Conservation (phyloP, 2,113 vertebrate genomes). For the Neogale vison region DNA sequence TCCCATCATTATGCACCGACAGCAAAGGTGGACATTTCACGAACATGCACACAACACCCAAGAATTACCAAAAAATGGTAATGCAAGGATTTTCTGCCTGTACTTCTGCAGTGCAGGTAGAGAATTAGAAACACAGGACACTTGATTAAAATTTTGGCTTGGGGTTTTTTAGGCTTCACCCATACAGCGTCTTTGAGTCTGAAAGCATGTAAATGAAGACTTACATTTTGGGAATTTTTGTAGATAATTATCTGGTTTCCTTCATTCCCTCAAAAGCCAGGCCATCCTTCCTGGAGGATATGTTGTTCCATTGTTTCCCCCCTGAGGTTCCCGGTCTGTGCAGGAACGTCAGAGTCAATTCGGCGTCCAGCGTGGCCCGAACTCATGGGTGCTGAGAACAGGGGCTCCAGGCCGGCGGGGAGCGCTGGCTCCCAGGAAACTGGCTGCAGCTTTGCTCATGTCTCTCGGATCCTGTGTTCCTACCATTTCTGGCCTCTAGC, state of each 20-base stretch:
- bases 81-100: not conserved
- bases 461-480: not conserved
- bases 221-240: not conserved
- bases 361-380: accelerated
- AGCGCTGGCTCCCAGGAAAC: not conserved
- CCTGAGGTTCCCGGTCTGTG: not conserved
- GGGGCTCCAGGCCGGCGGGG: not conserved
- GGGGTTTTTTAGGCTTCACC: not conserved
- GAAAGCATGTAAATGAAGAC: not conserved
- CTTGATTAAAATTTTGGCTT: not conserved
- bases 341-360: not conserved
- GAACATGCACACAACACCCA: not conserved
- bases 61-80: not conserved
- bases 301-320: not conserved
- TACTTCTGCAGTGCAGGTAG: not conserved
- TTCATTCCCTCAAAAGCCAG: not conserved
- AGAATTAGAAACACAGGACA: not conserved
- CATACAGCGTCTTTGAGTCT: not conserved
- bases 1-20: not conserved
- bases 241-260: not conserved
- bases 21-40: not conserved
- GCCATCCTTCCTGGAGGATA: not conserved
- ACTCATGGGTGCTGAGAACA: not conserved
- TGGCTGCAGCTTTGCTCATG: accelerated
- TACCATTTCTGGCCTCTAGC: not conserved